Evolutionary conservation across 2,888 invertebrate genomes (phyloP), one percentile per base, ranked within the genome.

Genomic region (Orchesella flavescens): DNA sequence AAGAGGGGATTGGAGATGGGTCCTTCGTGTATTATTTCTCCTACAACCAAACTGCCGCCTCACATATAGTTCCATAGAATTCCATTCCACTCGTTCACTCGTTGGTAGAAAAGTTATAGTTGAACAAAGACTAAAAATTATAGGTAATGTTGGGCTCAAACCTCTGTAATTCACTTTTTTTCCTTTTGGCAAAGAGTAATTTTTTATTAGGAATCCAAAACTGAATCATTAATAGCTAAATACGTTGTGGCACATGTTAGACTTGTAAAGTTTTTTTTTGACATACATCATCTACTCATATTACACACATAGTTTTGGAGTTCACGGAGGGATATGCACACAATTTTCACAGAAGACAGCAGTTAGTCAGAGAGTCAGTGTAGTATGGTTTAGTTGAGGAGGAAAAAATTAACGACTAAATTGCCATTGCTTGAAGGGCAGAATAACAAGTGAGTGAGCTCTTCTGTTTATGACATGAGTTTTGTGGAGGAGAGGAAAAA

Each of bases 131-230:
- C 44, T 43, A 21, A 21, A 72, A 59, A 73, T 61, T 59, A 73
- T 73, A 73, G 59, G 73, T 59, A 34, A 59, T 44, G 10, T 55
- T 15, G 12, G 34, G 53, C 69, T 57, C n/a, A 15, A 23, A 23
- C 23, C 53, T 63, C n/a, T 15, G 53, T 43, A 75, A 59, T 61
- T 55, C 57, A 57, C 57, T 59, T 73, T 75, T 63, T 21, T 57
- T 24, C 43, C 44, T 61, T 65, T 65, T 75, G 53, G 75, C 49
- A 63, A 65, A 61, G 15, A 59, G 43, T 46, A 61, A 13, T 73
- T 69, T n/a, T 71, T 3, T 55, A 73, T 73, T 73, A 59, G 59
- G 44, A 61, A 61, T 73, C 23, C 73, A 59, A 61, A 73, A 59
- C 61, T 59, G 46, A 73, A 73, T 10, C 61, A 5, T 46, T 10